Evolutionary conservation across 2,797 vertebrate genomes (phyloP).

Genomic region (Poecilia wingei): DNA sequence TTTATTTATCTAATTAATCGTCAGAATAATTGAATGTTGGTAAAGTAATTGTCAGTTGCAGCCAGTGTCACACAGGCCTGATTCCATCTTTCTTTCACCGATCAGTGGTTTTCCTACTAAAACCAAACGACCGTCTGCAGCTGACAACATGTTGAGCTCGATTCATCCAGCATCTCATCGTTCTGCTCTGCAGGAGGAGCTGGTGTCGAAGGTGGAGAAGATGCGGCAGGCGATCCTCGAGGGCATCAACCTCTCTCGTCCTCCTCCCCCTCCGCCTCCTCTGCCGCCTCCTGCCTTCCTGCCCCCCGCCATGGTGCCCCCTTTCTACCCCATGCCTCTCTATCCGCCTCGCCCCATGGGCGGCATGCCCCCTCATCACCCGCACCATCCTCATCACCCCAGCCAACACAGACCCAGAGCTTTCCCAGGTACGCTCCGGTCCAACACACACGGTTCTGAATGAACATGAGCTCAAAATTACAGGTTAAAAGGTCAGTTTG

Average conservation of each 20-base stretch:
- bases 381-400: slow-evolving; percentile 78
- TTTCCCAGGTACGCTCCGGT: slow-evolving; percentile 83
- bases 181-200: slow-evolving; percentile 81
- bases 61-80: not conserved
- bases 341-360: slow-evolving; percentile 88
- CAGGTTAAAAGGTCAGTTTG: not conserved
- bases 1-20: too few relatives aligned
- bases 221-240: slow-evolving; percentile 94
- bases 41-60: not conserved
- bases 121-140: not conserved
- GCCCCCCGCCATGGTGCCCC: slow-evolving; percentile 87
- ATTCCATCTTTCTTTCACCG: not conserved
- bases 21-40: too few relatives aligned
- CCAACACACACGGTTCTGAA: not conserved
- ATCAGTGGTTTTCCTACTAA: not conserved
- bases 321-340: slow-evolving; percentile 89
- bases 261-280: slow-evolving; percentile 86
- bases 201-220: slow-evolving; percentile 91
- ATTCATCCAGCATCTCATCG: not conserved
- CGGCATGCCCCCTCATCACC: slow-evolving; percentile 82
- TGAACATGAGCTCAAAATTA: not conserved
- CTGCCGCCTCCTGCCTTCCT: slow-evolving; percentile 89
- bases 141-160: not conserved
- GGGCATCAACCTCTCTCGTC: slow-evolving; percentile 89
- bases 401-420: slow-evolving; percentile 86